Percentiles rank a stretch among this genome's conserved stretches.
Conservation (phyloP, 2,113 vertebrate species). For the Bos indicus region DNA sequence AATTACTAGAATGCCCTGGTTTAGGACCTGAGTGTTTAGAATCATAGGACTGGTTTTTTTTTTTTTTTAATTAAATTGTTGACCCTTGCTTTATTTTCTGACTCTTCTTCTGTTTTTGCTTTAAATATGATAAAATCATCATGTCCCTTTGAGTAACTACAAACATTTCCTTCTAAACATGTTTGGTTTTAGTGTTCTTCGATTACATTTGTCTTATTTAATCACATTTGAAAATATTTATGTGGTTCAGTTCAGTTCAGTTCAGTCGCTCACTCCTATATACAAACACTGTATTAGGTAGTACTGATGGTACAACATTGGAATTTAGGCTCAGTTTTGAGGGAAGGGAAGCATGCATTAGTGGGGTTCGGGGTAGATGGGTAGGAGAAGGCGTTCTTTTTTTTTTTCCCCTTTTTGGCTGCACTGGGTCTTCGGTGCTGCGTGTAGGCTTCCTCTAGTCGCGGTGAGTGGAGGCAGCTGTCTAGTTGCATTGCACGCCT, state of each 20-base stretch:
- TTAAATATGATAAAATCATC: background rate
- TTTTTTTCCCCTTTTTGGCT: background rate
- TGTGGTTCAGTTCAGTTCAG: background rate
- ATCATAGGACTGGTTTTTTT: background rate
- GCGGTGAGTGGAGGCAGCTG: rapidly evolving
- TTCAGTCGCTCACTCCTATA: background rate
- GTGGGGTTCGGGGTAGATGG: background rate
- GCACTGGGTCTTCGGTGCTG: background rate
- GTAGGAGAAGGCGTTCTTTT: background rate
- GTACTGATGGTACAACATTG: background rate
- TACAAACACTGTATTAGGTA: background rate
- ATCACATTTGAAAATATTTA: background rate
- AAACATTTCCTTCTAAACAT: background rate
- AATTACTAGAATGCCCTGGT: background rate
- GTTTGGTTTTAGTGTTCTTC: background rate
- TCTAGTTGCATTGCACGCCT: background rate
- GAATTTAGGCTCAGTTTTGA: background rate
- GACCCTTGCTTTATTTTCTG: slow-evolving; percentile 4
- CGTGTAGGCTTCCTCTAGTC: background rate
- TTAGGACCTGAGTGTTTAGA: slow-evolving; percentile 4
- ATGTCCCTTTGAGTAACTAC: background rate
- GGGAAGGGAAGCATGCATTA: background rate
- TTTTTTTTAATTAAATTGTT: background rate
- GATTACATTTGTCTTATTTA: background rate
- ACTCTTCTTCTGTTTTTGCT: background rate